phyloP scores from a whole-genome alignment of 2,113 vertebrate species.

The Addax nasomaculatus region DNA sequence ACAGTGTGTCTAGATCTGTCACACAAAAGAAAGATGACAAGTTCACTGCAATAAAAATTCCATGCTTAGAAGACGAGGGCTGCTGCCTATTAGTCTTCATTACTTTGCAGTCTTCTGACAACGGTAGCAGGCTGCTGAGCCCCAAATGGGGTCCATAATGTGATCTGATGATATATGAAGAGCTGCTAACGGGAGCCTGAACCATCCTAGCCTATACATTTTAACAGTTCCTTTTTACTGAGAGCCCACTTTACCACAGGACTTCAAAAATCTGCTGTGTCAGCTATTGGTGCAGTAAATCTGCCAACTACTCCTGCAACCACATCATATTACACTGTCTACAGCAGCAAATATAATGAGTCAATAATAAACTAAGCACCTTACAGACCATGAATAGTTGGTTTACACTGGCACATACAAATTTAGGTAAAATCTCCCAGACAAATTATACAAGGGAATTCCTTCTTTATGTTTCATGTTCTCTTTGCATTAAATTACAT shows the following conservation, averaged over 20 bases:
- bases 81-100: conserved; percentile 94
- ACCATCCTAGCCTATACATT: conserved; percentile 89
- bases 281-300: conserved; percentile 88
- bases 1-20: conserved; percentile 86
- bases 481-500: conserved; percentile 69
- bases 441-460: conserved; percentile 75
- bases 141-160: conserved; percentile 93
- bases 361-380: conserved; percentile 87
- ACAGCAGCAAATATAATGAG: conserved; percentile 86
- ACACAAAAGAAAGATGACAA: conserved; percentile 91
- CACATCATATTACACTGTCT: conserved; percentile 86
- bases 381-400: conserved; percentile 80
- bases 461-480: conserved; percentile 63
- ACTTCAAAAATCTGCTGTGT: conserved; percentile 88
- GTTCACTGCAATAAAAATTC: conserved; percentile 91
- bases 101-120: conserved; percentile 94
- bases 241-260: conserved; percentile 88
- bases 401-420: conserved; percentile 80
- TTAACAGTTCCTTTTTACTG: conserved; percentile 88
- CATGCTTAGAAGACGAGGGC: conserved; percentile 89
- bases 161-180: conserved; percentile 95
- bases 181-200: conserved; percentile 90
- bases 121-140: conserved; percentile 92
- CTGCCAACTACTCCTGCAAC: conserved; percentile 85
- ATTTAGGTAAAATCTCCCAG: conserved; percentile 76